phyloP scores from a whole-genome alignment of 2,888 invertebrate genomes.

The Cheilosia impressa region DNA sequence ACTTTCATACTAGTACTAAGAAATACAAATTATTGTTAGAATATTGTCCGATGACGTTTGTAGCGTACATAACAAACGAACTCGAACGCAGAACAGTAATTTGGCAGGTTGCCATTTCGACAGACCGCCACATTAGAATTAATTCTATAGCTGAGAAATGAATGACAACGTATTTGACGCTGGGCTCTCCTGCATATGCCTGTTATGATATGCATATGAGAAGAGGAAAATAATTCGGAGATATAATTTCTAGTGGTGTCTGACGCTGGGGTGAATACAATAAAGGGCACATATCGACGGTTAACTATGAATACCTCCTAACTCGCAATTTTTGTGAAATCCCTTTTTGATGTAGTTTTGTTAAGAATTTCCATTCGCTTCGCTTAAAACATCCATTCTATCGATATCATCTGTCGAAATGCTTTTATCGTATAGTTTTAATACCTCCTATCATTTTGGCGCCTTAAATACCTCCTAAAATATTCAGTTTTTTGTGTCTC shows the following conservation, averaged over 20 bases:
- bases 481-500: no score
- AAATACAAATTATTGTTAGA: conserved; percentile 30
- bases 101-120: conserved; percentile 60
- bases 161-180: conserved; percentile 42
- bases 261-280: background rate
- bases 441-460: no score
- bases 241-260: conserved; percentile 11
- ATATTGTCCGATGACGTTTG: conserved; percentile 58
- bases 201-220: conserved; percentile 52
- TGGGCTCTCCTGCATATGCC: conserved; percentile 18
- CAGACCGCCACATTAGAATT: conserved; percentile 46
- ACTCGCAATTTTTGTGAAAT: no score
- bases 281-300: no score
- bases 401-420: no score
- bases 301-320: no score
- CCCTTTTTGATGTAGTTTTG: no score
- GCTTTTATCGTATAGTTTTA: no score
- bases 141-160: conserved; percentile 8
- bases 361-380: no score
- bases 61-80: conserved; percentile 57
- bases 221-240: conserved; percentile 31
- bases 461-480: no score
- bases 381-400: no score
- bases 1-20: background rate
- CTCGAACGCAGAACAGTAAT: conserved; percentile 51